Conservation (phyloP, 2,113 vertebrate genomes). For the rat (Rattus norvegicus) region DNA sequence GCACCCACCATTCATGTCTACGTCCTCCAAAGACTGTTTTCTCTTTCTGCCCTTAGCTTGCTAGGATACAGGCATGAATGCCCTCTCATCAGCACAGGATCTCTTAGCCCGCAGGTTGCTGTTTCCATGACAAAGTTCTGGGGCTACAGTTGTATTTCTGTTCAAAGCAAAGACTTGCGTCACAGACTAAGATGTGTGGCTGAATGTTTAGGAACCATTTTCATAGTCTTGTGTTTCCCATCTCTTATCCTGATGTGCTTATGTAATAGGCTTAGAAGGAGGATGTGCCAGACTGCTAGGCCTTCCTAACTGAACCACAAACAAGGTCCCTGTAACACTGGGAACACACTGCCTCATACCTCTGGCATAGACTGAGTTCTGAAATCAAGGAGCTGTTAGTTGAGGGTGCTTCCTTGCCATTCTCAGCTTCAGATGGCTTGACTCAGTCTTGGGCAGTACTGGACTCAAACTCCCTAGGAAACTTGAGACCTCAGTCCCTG, state of each 20-base stretch:
- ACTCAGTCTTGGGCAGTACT: not conserved
- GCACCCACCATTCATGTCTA: not conserved
- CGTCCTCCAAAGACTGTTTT: not conserved
- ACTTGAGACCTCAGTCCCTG: not conserved
- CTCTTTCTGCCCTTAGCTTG: not conserved
- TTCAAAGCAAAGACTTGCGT: constrained; percentile 2
- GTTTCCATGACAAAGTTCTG: not conserved
- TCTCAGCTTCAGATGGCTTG: not conserved
- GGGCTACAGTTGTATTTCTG: not conserved
- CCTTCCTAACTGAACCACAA: not conserved
- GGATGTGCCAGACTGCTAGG: not conserved
- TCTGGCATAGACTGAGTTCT: not conserved
- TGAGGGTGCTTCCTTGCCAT: not conserved
- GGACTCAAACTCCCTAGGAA: not conserved
- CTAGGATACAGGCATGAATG: not conserved
- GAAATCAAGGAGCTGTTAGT: not conserved
- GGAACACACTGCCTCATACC: not conserved
- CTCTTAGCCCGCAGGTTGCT: not conserved
- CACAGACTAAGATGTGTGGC: not conserved
- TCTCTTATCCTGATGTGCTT: not conserved
- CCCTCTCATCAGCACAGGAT: not conserved
- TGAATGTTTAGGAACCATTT: not conserved
- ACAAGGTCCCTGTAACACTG: not conserved
- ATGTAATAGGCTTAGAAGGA: not conserved
- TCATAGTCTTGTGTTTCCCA: not conserved